phyloP scores from a whole-genome alignment of 2,113 vertebrate genomes.

The Sphaerodactylus townsendi region DNA sequence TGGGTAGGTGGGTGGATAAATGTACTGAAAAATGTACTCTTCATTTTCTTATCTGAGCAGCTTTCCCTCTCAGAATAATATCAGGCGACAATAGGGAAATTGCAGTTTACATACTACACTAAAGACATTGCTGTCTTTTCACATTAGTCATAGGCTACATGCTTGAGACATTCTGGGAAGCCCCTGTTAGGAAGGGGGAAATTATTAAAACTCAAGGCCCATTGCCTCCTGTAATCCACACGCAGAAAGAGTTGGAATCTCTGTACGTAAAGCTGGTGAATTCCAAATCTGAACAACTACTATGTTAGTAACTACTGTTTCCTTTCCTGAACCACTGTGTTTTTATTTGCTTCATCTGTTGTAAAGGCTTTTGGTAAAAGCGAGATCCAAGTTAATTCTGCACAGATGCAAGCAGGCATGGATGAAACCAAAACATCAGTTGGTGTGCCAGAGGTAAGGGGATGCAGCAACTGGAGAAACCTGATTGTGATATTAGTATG shows the following conservation, averaged over 20 bases:
- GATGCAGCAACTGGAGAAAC: background rate
- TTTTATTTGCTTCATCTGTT: constrained; percentile 32
- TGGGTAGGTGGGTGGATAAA: constrained; percentile 23
- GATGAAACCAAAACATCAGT: constrained; percentile 39
- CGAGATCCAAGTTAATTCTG: background rate
- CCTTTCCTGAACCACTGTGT: background rate
- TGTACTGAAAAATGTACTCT: constrained; percentile 47
- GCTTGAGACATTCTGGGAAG: constrained; percentile 73
- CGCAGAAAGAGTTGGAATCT: background rate
- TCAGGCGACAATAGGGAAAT: constrained; percentile 39
- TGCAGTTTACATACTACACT: constrained; percentile 54
- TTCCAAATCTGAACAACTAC: background rate
- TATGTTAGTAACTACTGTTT: background rate
- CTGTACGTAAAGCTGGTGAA: background rate
- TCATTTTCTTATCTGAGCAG: constrained; percentile 39
- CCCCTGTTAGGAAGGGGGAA: constrained; percentile 65
- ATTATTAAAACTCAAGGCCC: constrained; percentile 61
- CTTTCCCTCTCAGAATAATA: constrained; percentile 58
- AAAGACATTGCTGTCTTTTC: constrained; percentile 27
- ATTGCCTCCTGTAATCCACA: constrained; percentile 21
- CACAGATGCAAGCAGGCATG: background rate
- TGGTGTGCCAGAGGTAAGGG: constrained; percentile 64
- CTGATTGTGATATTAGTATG: background rate
- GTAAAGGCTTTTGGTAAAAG: constrained; percentile 50
- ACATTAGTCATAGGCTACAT: constrained; percentile 62